Base-by-base conservation (phyloP, 2,888 invertebrate species). In the Lapara coniferarum region DNA sequence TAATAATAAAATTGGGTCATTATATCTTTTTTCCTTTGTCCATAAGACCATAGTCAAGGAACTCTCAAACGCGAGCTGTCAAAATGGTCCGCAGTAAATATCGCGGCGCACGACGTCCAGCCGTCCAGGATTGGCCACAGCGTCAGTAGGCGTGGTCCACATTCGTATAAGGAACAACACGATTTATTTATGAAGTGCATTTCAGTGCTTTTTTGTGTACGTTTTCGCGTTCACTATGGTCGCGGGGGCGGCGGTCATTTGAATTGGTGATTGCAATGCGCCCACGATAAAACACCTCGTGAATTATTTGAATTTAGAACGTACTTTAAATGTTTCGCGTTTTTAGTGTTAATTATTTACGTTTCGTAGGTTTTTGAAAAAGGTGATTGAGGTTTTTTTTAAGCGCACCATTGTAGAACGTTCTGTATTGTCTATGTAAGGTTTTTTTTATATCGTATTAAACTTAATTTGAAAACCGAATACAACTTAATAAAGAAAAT, bases 61-160 rank as follows among this genome's bases (percentile, higher is more conserved):
- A 79, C 76, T 84, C 86, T 83, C 89, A 91, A 91, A 90, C 87
- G 87, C 84, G 87, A 90, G 88, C 90, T 92, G 92, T 93, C 92
- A 93, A 91, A 92, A 93, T 89, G 91, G 90, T 88, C 84, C 82
- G 89, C 89, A 82, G 89, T 90, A 92, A 90, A 90, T 91, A 90
- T 89, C 85, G 83, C 86, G 86, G 88, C 85, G 87, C 81, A 81
- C 71, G 76, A 71, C 77, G 81, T 79, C 78, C 78, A 75, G 76
- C 73, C 67, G 71, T 77, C 74, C 70, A 78, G 79, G 73, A 92
- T 92, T 93, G 93, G 92, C 73, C 80, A 77, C 72, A 73, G 66
- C 69, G 75, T 68, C 52, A 72, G 85, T 79, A 82, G 92, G 92
- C 92, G 93, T 89, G 91, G 89, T 83, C 83, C 74, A 74, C 77